phyloP scores from a whole-genome alignment of 1,140 invertebrate species.

The Anoplolepis gracilipes region DNA sequence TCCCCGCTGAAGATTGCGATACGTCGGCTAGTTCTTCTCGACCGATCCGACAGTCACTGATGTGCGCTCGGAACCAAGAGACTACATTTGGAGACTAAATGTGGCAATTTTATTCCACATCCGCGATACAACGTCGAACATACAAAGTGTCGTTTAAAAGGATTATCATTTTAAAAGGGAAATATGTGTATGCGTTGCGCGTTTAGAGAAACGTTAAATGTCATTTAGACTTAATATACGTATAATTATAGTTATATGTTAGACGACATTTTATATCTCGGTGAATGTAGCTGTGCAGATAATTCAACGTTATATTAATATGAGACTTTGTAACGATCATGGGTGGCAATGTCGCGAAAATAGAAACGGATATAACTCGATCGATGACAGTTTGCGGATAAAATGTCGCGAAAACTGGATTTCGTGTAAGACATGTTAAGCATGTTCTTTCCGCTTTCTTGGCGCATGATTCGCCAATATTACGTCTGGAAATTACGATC shows the following conservation, averaged over 20 bases:
- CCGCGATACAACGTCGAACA: not conserved
- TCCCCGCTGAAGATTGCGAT: not conserved
- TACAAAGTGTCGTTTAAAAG: not conserved
- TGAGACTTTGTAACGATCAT: not conserved
- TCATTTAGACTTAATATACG: not conserved
- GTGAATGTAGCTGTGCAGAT: not conserved
- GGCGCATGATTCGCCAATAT: not conserved
- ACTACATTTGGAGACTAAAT: not conserved
- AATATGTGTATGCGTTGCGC: not conserved
- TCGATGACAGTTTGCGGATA: constrained; percentile 18
- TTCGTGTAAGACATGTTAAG: not conserved
- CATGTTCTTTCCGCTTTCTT: not conserved
- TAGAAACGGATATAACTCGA: constrained; percentile 24
- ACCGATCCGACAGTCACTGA: not conserved
- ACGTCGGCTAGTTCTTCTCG: not conserved
- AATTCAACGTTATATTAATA: not conserved
- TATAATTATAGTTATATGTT: not conserved
- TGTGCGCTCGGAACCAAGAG: not conserved
- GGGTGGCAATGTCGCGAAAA: constrained; percentile 9
- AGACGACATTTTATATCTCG: not conserved
- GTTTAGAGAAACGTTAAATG: not conserved
- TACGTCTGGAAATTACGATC: constrained; percentile 11
- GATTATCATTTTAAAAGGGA: not conserved
- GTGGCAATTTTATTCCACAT: not conserved
- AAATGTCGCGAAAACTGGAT: not conserved